Evolutionary conservation across 2,113 vertebrate species (phyloP).

Genomic region (Megaleporinus macrocephalus): DNA sequence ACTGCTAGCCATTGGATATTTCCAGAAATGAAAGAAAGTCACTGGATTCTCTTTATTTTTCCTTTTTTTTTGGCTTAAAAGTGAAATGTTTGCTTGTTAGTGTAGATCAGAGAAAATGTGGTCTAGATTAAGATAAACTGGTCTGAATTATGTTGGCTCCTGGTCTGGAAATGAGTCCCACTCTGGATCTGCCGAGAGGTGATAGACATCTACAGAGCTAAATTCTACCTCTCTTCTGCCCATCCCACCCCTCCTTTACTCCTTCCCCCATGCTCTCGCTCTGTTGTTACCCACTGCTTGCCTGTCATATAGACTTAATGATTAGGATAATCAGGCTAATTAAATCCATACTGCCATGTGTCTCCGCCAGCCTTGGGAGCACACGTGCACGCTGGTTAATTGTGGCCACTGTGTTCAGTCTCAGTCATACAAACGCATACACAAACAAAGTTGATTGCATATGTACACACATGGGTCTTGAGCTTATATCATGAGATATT

Average conservation of each 20-base stretch:
- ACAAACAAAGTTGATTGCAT: neutral
- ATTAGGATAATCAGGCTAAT: slow-evolving; percentile 35
- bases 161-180: too few species aligned
- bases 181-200: slow-evolving; percentile 42
- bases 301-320: slow-evolving; percentile 17
- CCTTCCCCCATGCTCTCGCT: slow-evolving; percentile 57
- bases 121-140: too few species aligned
- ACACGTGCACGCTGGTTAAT: neutral
- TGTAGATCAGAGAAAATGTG: too few species aligned
- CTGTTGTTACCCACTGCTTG: slow-evolving; percentile 1
- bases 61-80: too few species aligned
- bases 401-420: slow-evolving; percentile 2
- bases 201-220: neutral
- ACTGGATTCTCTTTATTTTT: too few species aligned
- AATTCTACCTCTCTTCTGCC: neutral
- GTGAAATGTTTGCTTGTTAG: too few species aligned
- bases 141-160: too few species aligned
- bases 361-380: slow-evolving; percentile 12
- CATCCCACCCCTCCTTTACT: neutral
- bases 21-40: too few species aligned
- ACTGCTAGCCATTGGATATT: too few species aligned
- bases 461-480: neutral
- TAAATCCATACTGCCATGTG: slow-evolving; percentile 17
- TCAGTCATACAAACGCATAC: slow-evolving; percentile 9
- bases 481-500: too few species aligned